phyloP scores from a whole-genome alignment of 2,797 vertebrate genomes.

The Pangasius sanitwongsei region DNA sequence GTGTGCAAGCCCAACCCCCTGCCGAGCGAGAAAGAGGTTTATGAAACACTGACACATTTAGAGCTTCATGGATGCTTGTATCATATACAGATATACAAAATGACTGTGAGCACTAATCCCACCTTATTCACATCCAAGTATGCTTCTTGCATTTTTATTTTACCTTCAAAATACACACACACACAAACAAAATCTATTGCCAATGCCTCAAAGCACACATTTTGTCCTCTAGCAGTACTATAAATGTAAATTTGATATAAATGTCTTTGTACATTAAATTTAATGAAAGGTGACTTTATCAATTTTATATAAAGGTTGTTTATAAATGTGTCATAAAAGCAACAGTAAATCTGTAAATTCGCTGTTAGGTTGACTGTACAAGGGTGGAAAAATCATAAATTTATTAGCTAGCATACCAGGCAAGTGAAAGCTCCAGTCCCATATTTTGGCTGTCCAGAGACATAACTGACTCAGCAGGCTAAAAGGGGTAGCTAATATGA shows the following conservation, averaged over 20 bases:
- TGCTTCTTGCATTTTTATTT: no score
- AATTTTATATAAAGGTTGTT: not conserved
- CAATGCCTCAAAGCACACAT: not conserved
- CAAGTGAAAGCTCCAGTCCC: not conserved
- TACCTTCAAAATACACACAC: not conserved
- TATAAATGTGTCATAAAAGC: not conserved
- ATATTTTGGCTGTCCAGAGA: not conserved
- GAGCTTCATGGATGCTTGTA: not conserved
- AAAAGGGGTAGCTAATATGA: not conserved
- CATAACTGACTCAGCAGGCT: not conserved
- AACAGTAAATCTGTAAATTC: not conserved
- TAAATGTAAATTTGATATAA: not conserved
- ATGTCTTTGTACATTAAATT: not conserved
- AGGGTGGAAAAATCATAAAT: not conserved
- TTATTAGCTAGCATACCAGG: not conserved
- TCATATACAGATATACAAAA: not conserved
- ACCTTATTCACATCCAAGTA: not conserved
- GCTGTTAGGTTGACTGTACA: not conserved
- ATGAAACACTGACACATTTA: constrained; percentile 12
- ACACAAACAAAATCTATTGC: not conserved
- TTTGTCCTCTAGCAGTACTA: not conserved
- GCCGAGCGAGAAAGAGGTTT: constrained; percentile 33
- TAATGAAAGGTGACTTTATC: not conserved
- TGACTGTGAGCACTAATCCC: not conserved
- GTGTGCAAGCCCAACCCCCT: constrained; percentile 52